These are phyloP conservation scores for Apteryx owenii DNA, from an alignment of 2,113 vertebrate species.

Conservation along the genomic window DNA sequence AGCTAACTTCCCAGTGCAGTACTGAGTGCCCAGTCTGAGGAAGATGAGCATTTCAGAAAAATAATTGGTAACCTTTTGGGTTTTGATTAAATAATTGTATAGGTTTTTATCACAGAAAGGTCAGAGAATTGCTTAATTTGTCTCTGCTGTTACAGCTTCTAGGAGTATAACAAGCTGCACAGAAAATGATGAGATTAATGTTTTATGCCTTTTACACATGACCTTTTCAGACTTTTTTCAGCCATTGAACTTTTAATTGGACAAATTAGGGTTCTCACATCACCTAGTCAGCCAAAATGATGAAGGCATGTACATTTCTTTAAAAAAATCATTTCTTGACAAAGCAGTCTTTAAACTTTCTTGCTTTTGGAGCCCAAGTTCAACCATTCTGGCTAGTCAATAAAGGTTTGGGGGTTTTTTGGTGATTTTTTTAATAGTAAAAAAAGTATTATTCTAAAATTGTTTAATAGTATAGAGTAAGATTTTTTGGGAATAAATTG, in stretches of 20 bases:
- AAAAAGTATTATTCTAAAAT: not conserved
- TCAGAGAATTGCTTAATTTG: constrained; percentile 19
- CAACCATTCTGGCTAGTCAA: not conserved
- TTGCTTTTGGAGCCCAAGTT: not conserved
- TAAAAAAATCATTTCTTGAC: not conserved
- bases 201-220: constrained; percentile 19
- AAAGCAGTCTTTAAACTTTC: not conserved
- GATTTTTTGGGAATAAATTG: not conserved
- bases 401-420: not conserved
- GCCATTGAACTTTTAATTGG: constrained; percentile 22
- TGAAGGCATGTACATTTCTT: not conserved
- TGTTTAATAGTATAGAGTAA: not conserved
- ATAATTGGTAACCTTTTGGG: constrained; percentile 7
- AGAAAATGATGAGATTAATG: not conserved
- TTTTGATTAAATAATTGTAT: not conserved
- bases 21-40: not conserved
- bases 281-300: not conserved
- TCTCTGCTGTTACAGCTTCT: not conserved
- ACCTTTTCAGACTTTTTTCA: constrained; percentile 32
- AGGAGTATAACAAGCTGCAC: constrained; percentile 1
- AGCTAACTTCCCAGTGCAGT: not conserved
- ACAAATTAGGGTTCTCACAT: not conserved
- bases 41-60: constrained; percentile 11
- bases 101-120: not conserved
- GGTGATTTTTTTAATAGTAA: not conserved